These are phyloP conservation scores for Drepana arcuata DNA, from an alignment of 1,140 invertebrate species.

Conservation along the genomic window DNA sequence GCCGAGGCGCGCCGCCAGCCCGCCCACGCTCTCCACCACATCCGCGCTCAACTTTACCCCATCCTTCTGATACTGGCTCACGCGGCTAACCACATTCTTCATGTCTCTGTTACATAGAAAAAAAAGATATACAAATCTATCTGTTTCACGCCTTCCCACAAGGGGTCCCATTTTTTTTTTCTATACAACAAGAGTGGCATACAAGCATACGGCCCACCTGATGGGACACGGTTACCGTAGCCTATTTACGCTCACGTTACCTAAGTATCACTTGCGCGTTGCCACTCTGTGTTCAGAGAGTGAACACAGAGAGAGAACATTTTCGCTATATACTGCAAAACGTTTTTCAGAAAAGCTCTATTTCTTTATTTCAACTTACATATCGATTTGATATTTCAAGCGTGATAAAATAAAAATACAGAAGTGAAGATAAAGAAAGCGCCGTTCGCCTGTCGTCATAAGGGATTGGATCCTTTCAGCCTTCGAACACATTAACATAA, in stretches of 20 bases:
- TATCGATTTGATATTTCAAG: no score
- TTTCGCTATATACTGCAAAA: no score
- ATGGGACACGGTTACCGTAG: background rate
- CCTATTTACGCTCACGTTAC: background rate
- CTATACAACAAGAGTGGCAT: background rate
- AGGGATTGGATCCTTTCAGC: no score
- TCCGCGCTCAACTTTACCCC: slow-evolving; percentile 31
- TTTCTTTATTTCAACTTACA: no score
- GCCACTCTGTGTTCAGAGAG: background rate
- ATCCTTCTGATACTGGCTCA: slow-evolving; percentile 43
- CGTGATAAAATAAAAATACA: no score
- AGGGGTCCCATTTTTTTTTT: no score
- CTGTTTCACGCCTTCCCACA: no score
- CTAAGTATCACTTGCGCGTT: background rate
- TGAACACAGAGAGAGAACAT: no score
- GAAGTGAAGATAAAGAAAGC: no score
- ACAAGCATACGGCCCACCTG: background rate
- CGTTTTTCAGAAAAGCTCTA: no score
- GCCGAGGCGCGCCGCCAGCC: slow-evolving; percentile 14
- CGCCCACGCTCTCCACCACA: slow-evolving; percentile 19
- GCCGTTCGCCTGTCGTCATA: no score
- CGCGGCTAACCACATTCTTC: slow-evolving; percentile 23
- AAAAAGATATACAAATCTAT: background rate
- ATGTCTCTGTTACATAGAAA: slow-evolving; percentile 21
- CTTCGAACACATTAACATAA: no score